These are phyloP conservation scores for Drosophila murphyi DNA, from an alignment of 1,140 invertebrate species.

Conservation along the genomic window DNA sequence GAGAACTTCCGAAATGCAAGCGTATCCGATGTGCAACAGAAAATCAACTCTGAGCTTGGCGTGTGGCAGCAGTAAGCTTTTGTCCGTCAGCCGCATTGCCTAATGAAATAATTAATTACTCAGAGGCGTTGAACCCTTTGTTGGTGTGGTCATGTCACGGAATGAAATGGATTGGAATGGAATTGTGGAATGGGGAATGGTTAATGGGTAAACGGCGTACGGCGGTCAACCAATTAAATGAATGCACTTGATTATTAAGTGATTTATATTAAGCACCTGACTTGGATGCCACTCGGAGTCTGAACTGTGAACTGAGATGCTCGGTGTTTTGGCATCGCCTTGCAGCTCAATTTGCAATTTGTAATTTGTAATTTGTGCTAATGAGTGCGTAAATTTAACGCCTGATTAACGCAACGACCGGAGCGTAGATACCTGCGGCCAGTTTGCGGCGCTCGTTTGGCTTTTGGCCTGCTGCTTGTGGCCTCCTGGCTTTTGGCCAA, in stretches of 20 bases:
- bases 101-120: slow-evolving; percentile 74
- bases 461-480: slow-evolving; percentile 20
- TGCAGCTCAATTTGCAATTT: slow-evolving; percentile 76
- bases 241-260: slow-evolving; percentile 80
- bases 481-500: slow-evolving; percentile 24
- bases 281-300: slow-evolving; percentile 35
- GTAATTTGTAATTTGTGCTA: slow-evolving; percentile 81
- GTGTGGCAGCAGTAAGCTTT: slow-evolving; percentile 47
- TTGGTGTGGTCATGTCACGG: neutral
- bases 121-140: slow-evolving; percentile 32
- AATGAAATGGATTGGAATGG: slow-evolving; percentile 21
- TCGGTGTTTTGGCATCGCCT: slow-evolving; percentile 24
- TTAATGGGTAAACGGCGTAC: slow-evolving; percentile 11
- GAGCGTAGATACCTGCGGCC: slow-evolving; percentile 46
- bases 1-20: neutral
- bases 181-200: neutral
- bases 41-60: neutral
- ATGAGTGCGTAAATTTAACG: slow-evolving; percentile 82
- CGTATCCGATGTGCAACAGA: neutral
- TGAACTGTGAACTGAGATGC: slow-evolving; percentile 1
- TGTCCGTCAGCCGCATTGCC: slow-evolving; percentile 31
- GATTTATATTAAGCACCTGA: slow-evolving; percentile 79
- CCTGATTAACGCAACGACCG: slow-evolving; percentile 68
- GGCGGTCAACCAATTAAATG: slow-evolving; percentile 72
- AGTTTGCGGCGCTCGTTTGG: slow-evolving; percentile 20